Evolutionary conservation across 2,888 invertebrate species (phyloP), one percentile per base, ranked within the genome.

Genomic region (Neoascia interrupta): DNA sequence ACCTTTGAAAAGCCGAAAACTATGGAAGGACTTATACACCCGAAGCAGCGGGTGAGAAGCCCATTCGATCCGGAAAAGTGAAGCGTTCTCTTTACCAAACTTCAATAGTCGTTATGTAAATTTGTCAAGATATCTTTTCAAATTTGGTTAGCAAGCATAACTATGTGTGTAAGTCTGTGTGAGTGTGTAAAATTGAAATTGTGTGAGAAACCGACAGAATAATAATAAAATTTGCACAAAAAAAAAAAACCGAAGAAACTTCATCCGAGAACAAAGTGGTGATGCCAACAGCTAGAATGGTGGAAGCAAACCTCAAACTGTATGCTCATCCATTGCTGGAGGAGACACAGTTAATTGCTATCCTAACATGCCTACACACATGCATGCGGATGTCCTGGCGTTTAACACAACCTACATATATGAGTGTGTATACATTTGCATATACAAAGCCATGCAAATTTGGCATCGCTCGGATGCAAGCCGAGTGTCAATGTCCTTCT

Each of bases 401-500:
- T n/a, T n/a, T 6, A 31, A 31, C 31, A 31, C 8, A n/a, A n/a
- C n/a, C n/a, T n/a, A n/a, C n/a, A n/a, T n/a, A n/a, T n/a, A n/a
- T n/a, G n/a, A n/a, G n/a, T n/a, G n/a, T n/a, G n/a, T 26, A 10
- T 26, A 10, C 18, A 18, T 8, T 3, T 53, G 51, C 19, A 70
- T 31, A 28, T 70, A 49, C 63, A 54, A n/a, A n/a, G 28, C 26
- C 36, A 69, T 61, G 54, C 31, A 60, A 39, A 66, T 72, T 64
- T 72, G 60, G 72, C 76, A 72, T 53, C 76, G 54, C 60, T 72
- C 53, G 53, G 37, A 45, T 53, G 64, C 51, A 76, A 64, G 19
- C 58, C 58, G 56, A 64, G 72, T 79, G 76, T 79, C 76, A 79
- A 79, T 45, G 76, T 72, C 66, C 76, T 79, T 72, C 64, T 64